Evolutionary conservation across 2,113 vertebrate species (phyloP), one percentile per base, ranked within the genome.

Genomic region (Cyanocitta stelleri): DNA sequence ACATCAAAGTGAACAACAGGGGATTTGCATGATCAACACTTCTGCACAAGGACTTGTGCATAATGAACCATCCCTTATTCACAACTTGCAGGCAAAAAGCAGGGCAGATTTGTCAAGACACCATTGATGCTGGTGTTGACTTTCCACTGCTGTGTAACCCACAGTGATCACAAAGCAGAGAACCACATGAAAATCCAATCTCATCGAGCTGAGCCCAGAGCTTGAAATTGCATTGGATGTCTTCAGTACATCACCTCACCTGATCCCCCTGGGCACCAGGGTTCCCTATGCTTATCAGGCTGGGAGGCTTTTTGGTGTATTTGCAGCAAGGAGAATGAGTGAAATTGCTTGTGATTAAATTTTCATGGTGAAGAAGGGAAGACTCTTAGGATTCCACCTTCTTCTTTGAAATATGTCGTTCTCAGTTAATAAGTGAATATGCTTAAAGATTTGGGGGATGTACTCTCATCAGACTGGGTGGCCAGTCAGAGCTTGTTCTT

Each of bases 261-360:
- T 89, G 77, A 68, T 93, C 83, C 85, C 79, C 74, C 62, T 69
- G 82, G 67, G 74, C 5, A 0, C 76, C 59, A 24, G 43, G 51
- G 35, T 56, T 92, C 67, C 82, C 27, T 85, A 41, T 75, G 54
- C 68, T 73, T 76, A 10, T 83, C 88, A 77, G 94, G 29, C 59
- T 20, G 1, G 51, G 56, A 94, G 90, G 74, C 76, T 93, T 96
- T 88, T 55, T 80, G 72, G 88, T 86, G 61, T 52, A 59, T 95
- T 94, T 94, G 71, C 90, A 85, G 69, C 85, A 89, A 72, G 90
- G 87, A 90, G 90, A 74, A 93, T 79, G 69, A 96, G n/a, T 59
- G 58, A 95, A 96, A 90, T 91, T 87, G 93, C 91, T 85, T 97
- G 78, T 95, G 95, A 96, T 95, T 95, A 96, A 95, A 84, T 95